Evolutionary conservation across 2,888 invertebrate species (phyloP).

Genomic region (Ypsolopha sequella): DNA sequence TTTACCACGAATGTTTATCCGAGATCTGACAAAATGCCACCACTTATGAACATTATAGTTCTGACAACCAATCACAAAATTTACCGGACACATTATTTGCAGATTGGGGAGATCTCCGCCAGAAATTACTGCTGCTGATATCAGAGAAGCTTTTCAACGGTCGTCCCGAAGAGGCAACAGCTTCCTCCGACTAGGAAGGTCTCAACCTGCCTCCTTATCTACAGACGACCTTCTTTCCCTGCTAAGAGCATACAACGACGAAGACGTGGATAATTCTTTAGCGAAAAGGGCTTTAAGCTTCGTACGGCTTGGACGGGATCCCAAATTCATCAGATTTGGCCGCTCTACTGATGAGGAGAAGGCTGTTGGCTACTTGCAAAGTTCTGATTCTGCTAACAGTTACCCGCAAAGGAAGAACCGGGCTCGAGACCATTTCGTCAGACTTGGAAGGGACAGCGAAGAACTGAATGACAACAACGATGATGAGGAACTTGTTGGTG

Average conservation of each 20-base stretch:
- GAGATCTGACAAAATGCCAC: too few relatives aligned
- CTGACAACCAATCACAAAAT: neutral
- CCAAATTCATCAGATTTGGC: constrained; percentile 63
- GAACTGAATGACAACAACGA: constrained; percentile 35
- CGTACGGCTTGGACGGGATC: constrained; percentile 50
- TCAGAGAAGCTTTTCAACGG: constrained; percentile 41
- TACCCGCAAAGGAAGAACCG: constrained; percentile 51
- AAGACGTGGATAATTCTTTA: constrained; percentile 38
- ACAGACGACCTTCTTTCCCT: constrained; percentile 49
- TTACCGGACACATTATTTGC: constrained; percentile 5
- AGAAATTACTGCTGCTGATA: constrained; percentile 50
- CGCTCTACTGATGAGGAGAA: constrained; percentile 38
- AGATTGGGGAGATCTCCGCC: constrained; percentile 58
- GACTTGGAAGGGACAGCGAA: constrained; percentile 54
- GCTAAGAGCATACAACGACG: constrained; percentile 40
- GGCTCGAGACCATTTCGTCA: constrained; percentile 54
- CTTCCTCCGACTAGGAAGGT: constrained; percentile 54
- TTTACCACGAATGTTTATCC: too few relatives aligned
- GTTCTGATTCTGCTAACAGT: constrained; percentile 30
- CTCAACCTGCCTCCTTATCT: constrained; percentile 42
- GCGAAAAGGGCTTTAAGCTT: constrained; percentile 44
- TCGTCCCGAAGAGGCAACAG: constrained; percentile 44
- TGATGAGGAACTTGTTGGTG: constrained; percentile 30
- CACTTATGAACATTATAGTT: too few relatives aligned
- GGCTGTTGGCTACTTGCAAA: constrained; percentile 28